These are phyloP conservation scores for Pterobdella sp. DNA, from an alignment of 2,888 invertebrate genomes.

Conservation along the genomic window DNA sequence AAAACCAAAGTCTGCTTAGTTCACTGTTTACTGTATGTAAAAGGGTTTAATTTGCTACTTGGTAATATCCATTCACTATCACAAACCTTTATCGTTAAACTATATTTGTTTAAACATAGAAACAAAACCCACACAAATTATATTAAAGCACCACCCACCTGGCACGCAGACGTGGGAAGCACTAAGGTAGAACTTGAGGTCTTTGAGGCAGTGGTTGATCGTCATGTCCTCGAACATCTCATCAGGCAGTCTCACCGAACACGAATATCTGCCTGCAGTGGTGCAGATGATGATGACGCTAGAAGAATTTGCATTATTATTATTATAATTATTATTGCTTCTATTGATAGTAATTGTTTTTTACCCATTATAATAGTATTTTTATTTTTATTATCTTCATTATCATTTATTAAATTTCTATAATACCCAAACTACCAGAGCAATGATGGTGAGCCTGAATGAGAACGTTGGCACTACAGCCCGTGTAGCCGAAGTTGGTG, in stretches of 20 bases:
- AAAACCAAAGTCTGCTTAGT: too few relatives aligned
- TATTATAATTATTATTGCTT: neutral
- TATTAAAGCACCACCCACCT: conserved; percentile 12
- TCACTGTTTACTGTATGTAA: too few relatives aligned
- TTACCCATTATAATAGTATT: neutral
- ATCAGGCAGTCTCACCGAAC: conserved; percentile 29
- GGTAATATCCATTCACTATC: too few relatives aligned
- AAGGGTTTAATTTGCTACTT: too few relatives aligned
- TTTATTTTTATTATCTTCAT: neutral
- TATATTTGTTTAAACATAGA: neutral
- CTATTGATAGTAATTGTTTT: neutral
- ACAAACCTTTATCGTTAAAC: too few relatives aligned
- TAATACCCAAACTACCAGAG: neutral
- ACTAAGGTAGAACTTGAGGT: conserved; percentile 30
- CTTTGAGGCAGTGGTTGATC: conserved; percentile 21
- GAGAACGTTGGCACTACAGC: neutral
- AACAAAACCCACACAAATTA: neutral
- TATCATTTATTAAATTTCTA: neutral
- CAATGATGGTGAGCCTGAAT: conserved; percentile 2
- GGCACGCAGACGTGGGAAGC: conserved; percentile 28
- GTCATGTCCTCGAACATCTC: conserved; percentile 7
- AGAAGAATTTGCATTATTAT: neutral
- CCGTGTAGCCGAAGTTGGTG: neutral
- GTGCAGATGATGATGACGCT: neutral
- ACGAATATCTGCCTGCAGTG: conserved; percentile 14